Conservation (phyloP, 2,113 vertebrate species). For the Mystacornis crossleyi region DNA sequence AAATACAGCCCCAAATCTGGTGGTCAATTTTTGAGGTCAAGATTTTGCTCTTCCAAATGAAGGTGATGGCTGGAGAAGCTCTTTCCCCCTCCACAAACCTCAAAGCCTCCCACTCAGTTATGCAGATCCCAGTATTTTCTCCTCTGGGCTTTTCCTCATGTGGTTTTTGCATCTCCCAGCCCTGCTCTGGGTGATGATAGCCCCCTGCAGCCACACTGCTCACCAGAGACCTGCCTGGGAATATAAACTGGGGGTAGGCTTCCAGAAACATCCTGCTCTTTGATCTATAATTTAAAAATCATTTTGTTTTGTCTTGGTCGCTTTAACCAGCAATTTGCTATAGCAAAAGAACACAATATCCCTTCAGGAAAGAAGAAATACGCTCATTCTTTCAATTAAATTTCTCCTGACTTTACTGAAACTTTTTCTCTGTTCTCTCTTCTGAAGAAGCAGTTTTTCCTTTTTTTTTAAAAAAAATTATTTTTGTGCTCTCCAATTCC, state of each 20-base stretch:
- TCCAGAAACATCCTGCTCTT: background rate
- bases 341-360: background rate
- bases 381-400: conserved; percentile 29
- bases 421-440: background rate
- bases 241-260: background rate
- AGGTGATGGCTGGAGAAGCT: background rate
- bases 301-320: background rate
- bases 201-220: background rate
- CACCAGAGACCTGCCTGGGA: background rate
- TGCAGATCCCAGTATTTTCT: background rate
- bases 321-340: background rate
- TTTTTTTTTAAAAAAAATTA: background rate
- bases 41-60: background rate
- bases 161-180: background rate
- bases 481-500: conserved; percentile 53
- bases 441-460: background rate
- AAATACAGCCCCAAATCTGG: background rate
- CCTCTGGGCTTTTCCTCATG: background rate
- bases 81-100: fast-evolving
- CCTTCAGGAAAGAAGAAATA: conserved; percentile 26
- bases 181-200: background rate
- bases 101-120: background rate
- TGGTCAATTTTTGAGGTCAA: background rate
- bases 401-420: conserved; percentile 48
- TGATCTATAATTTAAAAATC: conserved; percentile 28